These are phyloP conservation scores for Synanthedon vespiformis DNA, from an alignment of 2,888 invertebrate genomes.

Conservation along the genomic window DNA sequence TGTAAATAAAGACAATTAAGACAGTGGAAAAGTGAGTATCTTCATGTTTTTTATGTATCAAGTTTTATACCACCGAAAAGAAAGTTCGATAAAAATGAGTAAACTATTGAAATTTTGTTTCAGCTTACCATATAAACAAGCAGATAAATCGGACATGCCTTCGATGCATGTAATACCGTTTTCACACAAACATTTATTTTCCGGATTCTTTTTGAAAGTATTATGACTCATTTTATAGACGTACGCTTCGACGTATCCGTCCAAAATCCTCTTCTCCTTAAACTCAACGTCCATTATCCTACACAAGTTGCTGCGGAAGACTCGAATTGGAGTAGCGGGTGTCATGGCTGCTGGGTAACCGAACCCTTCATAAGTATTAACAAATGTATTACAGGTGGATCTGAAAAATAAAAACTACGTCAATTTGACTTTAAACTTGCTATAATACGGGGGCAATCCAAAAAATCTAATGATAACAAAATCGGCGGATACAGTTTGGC, in stretches of 20 bases:
- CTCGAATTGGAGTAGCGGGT: constrained; percentile 58
- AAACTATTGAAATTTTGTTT: background rate
- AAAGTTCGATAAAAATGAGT: background rate
- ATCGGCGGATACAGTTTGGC: too few species aligned
- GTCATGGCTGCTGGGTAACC: constrained; percentile 74
- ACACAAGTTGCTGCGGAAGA: constrained; percentile 84
- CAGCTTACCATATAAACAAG: constrained; percentile 78
- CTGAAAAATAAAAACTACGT: constrained; percentile 24
- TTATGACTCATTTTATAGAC: constrained; percentile 72
- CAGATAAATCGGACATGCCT: constrained; percentile 76
- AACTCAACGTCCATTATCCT: constrained; percentile 69
- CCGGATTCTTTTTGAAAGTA: constrained; percentile 72
- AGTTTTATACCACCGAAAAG: too few species aligned
- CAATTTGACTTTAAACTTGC: too few species aligned
- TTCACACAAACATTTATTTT: constrained; percentile 75
- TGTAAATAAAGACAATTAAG: too few species aligned
- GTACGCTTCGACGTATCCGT: constrained; percentile 68
- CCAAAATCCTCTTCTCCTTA: constrained; percentile 15
- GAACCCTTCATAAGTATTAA: constrained; percentile 79
- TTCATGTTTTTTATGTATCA: too few species aligned
- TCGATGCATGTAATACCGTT: constrained; percentile 50
- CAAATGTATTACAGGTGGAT: constrained; percentile 75
- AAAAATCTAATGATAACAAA: too few species aligned
- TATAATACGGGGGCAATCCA: too few species aligned
- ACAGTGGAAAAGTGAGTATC: too few species aligned